Percentiles rank a stretch among this genome's conserved stretches.
These are phyloP conservation scores for Sphaerophoria taeniata DNA, from an alignment of 2,888 invertebrate genomes.

Conservation along the genomic window DNA sequence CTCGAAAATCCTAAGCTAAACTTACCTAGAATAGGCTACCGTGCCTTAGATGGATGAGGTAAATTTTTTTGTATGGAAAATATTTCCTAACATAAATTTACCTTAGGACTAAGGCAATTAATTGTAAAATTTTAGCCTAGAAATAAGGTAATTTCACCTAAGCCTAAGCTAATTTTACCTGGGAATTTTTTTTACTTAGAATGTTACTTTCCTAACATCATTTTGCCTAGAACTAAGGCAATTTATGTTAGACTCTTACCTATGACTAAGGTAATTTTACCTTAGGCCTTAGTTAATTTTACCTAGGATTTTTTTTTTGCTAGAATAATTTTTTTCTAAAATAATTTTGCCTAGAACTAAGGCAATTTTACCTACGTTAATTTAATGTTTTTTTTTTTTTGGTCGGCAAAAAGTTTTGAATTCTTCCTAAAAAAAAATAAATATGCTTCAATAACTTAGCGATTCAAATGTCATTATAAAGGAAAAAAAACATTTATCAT, in stretches of 20 bases:
- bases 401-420: constrained; percentile 9
- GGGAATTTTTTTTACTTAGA: constrained; percentile 1
- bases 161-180: constrained; percentile 7
- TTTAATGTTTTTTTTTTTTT: background rate
- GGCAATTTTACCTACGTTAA: background rate
- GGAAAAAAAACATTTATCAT: constrained; percentile 1
- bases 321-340: background rate
- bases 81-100: background rate
- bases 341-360: background rate
- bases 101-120: constrained; percentile 25
- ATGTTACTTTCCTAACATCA: constrained; percentile 10
- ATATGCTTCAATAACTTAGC: constrained; percentile 14
- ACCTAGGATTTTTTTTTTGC: background rate
- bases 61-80: constrained; percentile 14
- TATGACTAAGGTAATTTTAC: constrained; percentile 19
- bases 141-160: constrained; percentile 10
- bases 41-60: constrained; percentile 8
- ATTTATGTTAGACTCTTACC: constrained; percentile 24
- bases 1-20: constrained; percentile 21
- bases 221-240: constrained; percentile 25
- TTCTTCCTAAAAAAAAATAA: constrained; percentile 14
- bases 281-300: background rate
- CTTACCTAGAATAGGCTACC: constrained; percentile 18
- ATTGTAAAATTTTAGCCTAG: constrained; percentile 16
- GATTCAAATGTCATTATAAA: constrained; percentile 10